Percentiles rank a stretch among this genome's conserved stretches.
Conservation (phyloP, 2,888 invertebrate genomes). For the Thymelicus sylvestris region DNA sequence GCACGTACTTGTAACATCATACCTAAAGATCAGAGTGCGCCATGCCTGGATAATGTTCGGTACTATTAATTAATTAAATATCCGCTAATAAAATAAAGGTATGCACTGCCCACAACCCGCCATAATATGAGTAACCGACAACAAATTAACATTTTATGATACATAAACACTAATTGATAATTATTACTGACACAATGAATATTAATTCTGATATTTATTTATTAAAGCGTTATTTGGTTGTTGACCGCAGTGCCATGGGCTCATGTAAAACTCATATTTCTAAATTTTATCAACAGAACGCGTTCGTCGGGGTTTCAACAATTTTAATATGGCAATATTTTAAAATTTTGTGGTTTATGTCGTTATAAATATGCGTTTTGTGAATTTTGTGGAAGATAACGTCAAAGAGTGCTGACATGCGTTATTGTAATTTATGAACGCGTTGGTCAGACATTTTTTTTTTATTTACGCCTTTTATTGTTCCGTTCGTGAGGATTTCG, state of each 20-base stretch:
- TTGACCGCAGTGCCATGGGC: neutral
- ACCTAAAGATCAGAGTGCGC: too few relatives aligned
- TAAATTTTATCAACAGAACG: constrained; percentile 31
- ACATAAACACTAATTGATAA: constrained; percentile 24
- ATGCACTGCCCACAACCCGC: constrained; percentile 5
- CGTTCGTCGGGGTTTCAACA: constrained; percentile 18
- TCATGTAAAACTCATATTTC: constrained; percentile 26
- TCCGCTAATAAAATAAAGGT: neutral
- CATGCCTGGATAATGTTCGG: too few relatives aligned
- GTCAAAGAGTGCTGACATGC: constrained; percentile 50
- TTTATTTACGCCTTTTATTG: neutral
- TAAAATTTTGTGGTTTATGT: constrained; percentile 46
- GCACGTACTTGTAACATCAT: too few relatives aligned
- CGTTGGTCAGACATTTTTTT: neutral
- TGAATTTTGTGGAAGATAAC: constrained; percentile 63
- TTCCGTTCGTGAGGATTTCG: neutral
- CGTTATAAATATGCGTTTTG: constrained; percentile 48
- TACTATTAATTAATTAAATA: constrained; percentile 1
- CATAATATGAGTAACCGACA: constrained; percentile 11
- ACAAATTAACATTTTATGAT: constrained; percentile 23
- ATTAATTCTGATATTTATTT: constrained; percentile 17
- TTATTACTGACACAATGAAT: constrained; percentile 25
- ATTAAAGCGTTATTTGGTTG: constrained; percentile 5
- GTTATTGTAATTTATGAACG: constrained; percentile 62
- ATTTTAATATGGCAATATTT: constrained; percentile 48